Conservation (phyloP, 2,797 vertebrate species). For the Pteropus rufus region DNA sequence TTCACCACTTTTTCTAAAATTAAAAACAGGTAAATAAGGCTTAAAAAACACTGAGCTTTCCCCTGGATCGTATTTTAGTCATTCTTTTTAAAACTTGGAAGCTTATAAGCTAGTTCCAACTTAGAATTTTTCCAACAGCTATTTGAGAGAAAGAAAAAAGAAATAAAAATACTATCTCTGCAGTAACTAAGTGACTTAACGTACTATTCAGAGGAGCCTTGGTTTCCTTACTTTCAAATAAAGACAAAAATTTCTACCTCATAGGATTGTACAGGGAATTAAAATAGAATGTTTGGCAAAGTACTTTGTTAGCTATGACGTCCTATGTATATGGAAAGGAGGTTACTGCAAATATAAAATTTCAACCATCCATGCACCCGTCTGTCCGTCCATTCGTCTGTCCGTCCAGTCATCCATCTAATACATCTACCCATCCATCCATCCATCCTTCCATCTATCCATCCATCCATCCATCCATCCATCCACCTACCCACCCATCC, state of each 20-base stretch:
- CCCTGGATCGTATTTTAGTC: background rate
- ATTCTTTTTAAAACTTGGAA: slow-evolving; percentile 14
- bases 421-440: background rate
- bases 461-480: background rate
- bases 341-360: background rate
- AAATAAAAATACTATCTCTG: slow-evolving; percentile 13
- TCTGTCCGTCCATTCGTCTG: background rate
- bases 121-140: background rate
- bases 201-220: background rate
- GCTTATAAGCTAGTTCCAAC: background rate
- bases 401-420: background rate
- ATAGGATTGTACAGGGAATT: background rate
- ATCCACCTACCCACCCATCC: background rate
- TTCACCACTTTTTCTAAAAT: background rate
- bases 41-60: background rate
- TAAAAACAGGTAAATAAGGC: background rate
- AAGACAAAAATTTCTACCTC: background rate
- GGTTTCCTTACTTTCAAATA: slow-evolving; percentile 18
- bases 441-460: background rate
- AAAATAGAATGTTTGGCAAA: background rate
- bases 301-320: background rate
- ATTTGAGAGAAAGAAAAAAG: background rate
- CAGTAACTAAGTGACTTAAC: background rate
- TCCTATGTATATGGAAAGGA: background rate
- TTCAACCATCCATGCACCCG: background rate